Evolutionary conservation across 2,888 invertebrate species (phyloP).

Genomic region (Slavum lentiscoides): DNA sequence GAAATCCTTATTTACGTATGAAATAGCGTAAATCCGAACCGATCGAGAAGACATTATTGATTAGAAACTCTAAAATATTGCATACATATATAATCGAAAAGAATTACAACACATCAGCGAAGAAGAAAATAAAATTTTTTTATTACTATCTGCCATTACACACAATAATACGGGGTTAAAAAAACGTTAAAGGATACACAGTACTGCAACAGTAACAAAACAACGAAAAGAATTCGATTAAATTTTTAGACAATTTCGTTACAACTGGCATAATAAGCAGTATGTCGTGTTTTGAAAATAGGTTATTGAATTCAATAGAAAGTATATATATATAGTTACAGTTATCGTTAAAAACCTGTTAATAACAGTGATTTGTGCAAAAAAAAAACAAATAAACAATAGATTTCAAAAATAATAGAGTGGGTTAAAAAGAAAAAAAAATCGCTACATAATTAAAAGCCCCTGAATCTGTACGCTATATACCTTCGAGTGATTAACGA

Average conservation of each 20-base stretch:
- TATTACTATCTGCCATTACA: background rate
- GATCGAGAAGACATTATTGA: background rate
- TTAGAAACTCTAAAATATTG: no score
- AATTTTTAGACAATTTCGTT: background rate
- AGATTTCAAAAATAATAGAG: no score
- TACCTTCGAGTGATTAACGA: no score
- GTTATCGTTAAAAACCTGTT: no score
- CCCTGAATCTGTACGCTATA: no score
- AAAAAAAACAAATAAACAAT: no score
- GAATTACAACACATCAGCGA: no score
- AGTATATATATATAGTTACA: background rate
- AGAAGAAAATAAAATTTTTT: background rate
- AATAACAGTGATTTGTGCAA: no score
- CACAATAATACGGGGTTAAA: background rate
- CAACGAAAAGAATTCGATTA: conserved; percentile 21
- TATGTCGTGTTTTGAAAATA: background rate
- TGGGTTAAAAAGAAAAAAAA: no score
- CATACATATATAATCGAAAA: no score
- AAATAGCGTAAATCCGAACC: background rate
- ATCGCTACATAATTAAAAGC: no score
- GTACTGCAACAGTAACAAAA: background rate
- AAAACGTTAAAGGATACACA: conserved; percentile 7
- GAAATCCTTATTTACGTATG: no score
- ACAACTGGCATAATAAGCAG: background rate
- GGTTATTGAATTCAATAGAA: background rate